These are phyloP conservation scores for Lithobates sylvaticus DNA, from an alignment of 2,797 vertebrate genomes.

Conservation along the genomic window DNA sequence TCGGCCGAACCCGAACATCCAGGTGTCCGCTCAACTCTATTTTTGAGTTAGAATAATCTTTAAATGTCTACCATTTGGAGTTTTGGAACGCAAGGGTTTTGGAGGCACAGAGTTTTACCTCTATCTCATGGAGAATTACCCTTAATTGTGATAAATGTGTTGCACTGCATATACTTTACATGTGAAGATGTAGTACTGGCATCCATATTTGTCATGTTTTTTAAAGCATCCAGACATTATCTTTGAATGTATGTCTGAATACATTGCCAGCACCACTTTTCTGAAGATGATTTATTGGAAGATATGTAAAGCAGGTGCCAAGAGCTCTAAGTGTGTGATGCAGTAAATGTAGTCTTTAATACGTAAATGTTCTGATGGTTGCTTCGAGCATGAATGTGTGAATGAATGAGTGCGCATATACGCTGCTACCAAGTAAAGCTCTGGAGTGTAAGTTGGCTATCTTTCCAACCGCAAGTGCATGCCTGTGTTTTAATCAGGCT, in stretches of 20 bases:
- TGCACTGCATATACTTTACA: too few relatives aligned
- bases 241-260: background rate
- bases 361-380: constrained; percentile 22
- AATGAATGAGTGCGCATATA: constrained; percentile 21
- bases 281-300: background rate
- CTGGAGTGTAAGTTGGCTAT: constrained; percentile 26
- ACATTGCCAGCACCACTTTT: background rate
- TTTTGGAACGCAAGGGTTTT: too few relatives aligned
- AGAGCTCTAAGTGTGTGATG: constrained; percentile 12
- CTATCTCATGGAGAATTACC: too few relatives aligned
- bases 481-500: constrained; percentile 63
- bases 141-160: too few relatives aligned
- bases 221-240: background rate
- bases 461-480: background rate
- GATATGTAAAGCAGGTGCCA: background rate
- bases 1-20: too few relatives aligned
- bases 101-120: too few relatives aligned
- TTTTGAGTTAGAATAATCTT: too few relatives aligned
- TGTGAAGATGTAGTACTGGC: too few relatives aligned
- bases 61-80: too few relatives aligned
- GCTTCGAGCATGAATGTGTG: constrained; percentile 4
- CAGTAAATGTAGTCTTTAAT: constrained; percentile 9
- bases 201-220: background rate
- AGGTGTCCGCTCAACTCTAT: too few relatives aligned
- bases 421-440: constrained; percentile 11